Evolutionary conservation across 2,888 invertebrate genomes (phyloP), one percentile per base, ranked within the genome.

Genomic region (Diplolepis rosae): DNA sequence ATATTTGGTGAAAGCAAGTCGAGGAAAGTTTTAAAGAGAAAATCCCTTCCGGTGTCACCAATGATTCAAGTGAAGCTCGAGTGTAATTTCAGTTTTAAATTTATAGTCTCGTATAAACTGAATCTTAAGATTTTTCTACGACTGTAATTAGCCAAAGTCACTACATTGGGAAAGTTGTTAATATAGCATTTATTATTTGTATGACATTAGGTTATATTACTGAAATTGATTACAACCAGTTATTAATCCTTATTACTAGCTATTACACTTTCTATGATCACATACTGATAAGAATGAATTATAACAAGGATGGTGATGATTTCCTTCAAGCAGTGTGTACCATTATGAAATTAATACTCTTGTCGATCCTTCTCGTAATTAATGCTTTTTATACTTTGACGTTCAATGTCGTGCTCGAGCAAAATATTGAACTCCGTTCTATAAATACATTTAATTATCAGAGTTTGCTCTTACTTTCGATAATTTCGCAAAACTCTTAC

Each of bases 161-260:
- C 22, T 2, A 35, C 56, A 56, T 32, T 56, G 56, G 35, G 22
- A 56, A 56, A 56, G 35, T n/a, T 61, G 61, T 61, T 35, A 61
- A 35, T 24, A 7, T 24, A 39, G n/a, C 39, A 61, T 61, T 61
- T 39, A 56, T 24, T 56, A 61, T 61, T 61, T 61, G 61, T 39
- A 61, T 61, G 35, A 61, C 61, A 24, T 39, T 61, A 39, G 39
- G 39, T 61, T 39, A 61, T 39, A n/a, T n/a, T n/a, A 27, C 35
- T 24, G 35, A 61, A 61, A 61, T 61, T 61, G 35, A 61, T 61
- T 61, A 24, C 39, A n/a, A 39, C 61, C 61, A 61, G 61, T 61
- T 61, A 61, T 39, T 61, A 61, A 61, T 39, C 6, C 61, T 39
- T 61, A 61, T 61, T 61, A 39, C 27, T 39, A 61, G 61, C 39